A percentile compares a stretch with the other conserved stretches of the same genome.
Evolutionary conservation across 2,113 vertebrate genomes (phyloP).

Genomic region (Jacana jacana): DNA sequence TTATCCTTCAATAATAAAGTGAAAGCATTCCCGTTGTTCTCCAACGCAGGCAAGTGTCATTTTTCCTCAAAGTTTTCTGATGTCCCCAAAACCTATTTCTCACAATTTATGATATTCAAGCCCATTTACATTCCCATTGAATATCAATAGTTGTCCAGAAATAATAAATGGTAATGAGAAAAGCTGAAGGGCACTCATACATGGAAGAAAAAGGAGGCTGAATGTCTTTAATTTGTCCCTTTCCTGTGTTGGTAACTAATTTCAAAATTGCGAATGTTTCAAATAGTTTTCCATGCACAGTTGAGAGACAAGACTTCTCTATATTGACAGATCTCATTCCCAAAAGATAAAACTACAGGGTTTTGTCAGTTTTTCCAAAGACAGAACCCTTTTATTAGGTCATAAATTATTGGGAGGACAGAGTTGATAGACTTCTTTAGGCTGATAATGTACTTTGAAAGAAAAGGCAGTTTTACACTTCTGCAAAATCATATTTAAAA

Average conservation of each 20-base stretch:
- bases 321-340: neutral
- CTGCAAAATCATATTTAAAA: constrained; percentile 68
- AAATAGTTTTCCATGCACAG: neutral
- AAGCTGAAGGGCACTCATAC: constrained; percentile 43
- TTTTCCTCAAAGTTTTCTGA: constrained; percentile 33
- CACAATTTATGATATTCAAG: constrained; percentile 45
- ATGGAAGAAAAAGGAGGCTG: constrained; percentile 5
- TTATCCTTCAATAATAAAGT: neutral
- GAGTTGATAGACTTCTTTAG: constrained; percentile 66
- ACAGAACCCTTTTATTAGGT: constrained; percentile 56
- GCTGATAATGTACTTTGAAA: constrained; percentile 67
- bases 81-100: constrained; percentile 10
- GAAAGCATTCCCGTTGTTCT: neutral
- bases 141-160: constrained; percentile 60
- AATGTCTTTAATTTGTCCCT: constrained; percentile 30
- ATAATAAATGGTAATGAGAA: constrained; percentile 41
- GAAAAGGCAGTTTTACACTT: constrained; percentile 67
- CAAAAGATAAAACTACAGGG: constrained; percentile 46
- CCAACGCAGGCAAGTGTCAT: neutral
- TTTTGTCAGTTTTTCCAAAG: constrained; percentile 55
- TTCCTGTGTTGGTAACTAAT: neutral
- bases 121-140: constrained; percentile 48
- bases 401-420: constrained; percentile 66
- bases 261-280: neutral
- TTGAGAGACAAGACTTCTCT: neutral